Evolutionary conservation across 2,113 vertebrate genomes (phyloP), one percentile per base, ranked within the genome.

Genomic region (Artemisiospiza belli): DNA sequence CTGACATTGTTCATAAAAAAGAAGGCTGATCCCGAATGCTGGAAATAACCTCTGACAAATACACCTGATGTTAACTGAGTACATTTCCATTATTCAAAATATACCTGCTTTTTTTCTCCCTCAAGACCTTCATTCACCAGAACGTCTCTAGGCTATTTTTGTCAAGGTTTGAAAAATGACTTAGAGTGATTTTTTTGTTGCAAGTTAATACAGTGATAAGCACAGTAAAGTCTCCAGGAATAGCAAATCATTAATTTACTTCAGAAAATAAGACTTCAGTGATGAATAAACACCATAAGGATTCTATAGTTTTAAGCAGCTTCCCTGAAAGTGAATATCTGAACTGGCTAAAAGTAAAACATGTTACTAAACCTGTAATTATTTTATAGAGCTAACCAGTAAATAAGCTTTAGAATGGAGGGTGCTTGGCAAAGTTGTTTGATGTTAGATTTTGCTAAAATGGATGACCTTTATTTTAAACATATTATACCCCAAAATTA

Each of bases 201-300:
- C 93, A 93, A 97, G 94, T 96, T 97, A 98, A 97, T 97, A 97
- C 92, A 95, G 76, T 97, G 96, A 97, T 98, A 98, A 98, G 96
- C 91, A 95, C 61, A 93, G 83, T 93, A 96, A 97, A 97, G 68
- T 96, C 96, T 88, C 83, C 87, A 95, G 90, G 83, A 97, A 97
- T 95, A 98, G 54, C 94, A 98, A 95, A 97, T 97, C 97, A 97
- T 98, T 97, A 97, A 98, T 98, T 98, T 97, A 96, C 87, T 93
- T 96, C 94, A 77, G 94, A 97, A 97, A 97, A 97, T 95, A 97
- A 97, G 96, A 95, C 92, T 97, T 97, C 51, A 83, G 92, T 74
- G 83, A 96, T 96, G 91, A 97, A 94, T 96, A 97, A 97, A 70
- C 75, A 91, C 84, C 95, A 74, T 69, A 97, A 96, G 94, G 89